phyloP scores from a whole-genome alignment of 2,797 vertebrate genomes.

The Aythya fuligula region DNA sequence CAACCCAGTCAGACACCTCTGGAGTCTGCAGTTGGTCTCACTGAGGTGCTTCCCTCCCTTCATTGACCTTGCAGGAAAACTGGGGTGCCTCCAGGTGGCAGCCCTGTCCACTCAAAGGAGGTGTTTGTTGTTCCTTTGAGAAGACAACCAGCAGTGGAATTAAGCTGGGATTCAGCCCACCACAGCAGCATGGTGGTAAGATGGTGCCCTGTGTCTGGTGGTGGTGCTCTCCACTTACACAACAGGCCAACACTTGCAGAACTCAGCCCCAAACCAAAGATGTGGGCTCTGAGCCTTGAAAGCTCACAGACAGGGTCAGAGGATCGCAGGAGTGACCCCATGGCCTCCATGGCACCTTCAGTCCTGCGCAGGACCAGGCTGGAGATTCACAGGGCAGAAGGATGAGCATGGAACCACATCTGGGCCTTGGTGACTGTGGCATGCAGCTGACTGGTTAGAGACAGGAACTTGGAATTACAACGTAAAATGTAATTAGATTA shows the following conservation, averaged over 20 bases:
- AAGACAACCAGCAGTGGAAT: not conserved
- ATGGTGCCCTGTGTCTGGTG: not conserved
- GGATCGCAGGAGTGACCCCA: not conserved
- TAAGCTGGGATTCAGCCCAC: not conserved
- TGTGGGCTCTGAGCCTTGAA: not conserved
- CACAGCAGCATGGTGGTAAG: not conserved
- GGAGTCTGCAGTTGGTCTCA: not conserved
- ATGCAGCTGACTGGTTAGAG: not conserved
- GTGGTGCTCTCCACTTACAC: not conserved
- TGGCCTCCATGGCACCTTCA: not conserved
- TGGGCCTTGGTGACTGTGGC: not conserved
- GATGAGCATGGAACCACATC: not conserved
- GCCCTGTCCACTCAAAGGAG: constrained; percentile 46
- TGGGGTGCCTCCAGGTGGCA: constrained; percentile 71
- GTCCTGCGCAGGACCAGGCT: not conserved
- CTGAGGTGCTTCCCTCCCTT: not conserved
- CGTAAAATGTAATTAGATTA: not conserved
- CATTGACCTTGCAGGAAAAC: not conserved
- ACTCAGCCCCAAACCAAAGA: not conserved
- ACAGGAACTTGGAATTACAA: not conserved
- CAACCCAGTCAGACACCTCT: accelerated
- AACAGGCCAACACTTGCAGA: not conserved
- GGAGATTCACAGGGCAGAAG: not conserved
- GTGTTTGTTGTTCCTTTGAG: not conserved
- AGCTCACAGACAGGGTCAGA: not conserved